Conservation (phyloP, 2,113 vertebrate genomes). For the Excalfactoria chinensis region DNA sequence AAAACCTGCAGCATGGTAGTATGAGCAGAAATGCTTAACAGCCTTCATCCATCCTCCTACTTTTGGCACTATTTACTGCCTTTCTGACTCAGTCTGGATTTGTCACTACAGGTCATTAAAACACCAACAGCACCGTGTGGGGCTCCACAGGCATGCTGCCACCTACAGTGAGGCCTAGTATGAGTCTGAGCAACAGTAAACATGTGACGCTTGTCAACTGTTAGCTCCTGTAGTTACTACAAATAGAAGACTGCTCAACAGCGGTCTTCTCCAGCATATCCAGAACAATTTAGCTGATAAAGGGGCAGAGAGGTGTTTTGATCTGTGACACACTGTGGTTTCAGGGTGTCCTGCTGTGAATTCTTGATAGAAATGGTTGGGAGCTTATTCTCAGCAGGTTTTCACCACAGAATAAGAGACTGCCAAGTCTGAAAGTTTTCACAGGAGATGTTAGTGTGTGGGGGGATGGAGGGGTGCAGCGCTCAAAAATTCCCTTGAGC, state of each 20-base stretch:
- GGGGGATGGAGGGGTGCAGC: background rate
- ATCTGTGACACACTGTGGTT: background rate
- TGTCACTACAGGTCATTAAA: background rate
- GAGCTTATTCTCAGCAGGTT: background rate
- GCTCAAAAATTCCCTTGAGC: background rate
- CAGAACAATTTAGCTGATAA: background rate
- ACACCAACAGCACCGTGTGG: no score
- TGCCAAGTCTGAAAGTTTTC: background rate
- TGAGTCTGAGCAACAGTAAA: background rate
- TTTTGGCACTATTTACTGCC: fast-evolving
- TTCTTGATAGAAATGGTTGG: background rate
- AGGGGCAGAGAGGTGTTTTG: background rate
- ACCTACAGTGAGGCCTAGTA: background rate
- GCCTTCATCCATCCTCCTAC: background rate
- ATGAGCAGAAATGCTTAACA: background rate
- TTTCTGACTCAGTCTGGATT: background rate
- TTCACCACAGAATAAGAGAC: background rate
- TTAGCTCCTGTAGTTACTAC: background rate
- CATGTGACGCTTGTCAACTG: background rate
- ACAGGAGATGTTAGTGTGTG: background rate
- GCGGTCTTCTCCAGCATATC: background rate
- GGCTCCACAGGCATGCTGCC: fast-evolving
- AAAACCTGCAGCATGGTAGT: background rate
- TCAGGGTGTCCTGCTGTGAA: background rate
- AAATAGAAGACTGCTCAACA: background rate